These are phyloP conservation scores for Ostrea edulis DNA, from an alignment of 1,140 invertebrate genomes.

Conservation along the genomic window DNA sequence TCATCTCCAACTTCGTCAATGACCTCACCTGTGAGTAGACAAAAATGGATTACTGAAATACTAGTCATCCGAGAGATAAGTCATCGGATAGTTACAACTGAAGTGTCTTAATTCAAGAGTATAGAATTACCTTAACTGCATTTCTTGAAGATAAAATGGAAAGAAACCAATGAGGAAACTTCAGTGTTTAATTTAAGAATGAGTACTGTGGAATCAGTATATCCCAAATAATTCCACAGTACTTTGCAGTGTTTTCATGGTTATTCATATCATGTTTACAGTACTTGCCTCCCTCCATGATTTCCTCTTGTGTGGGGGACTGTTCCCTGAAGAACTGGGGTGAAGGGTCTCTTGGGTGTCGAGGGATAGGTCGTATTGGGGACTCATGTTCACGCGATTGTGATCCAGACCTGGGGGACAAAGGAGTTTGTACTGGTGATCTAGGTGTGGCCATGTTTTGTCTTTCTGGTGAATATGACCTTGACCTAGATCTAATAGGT, in stretches of 20 bases:
- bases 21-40: conserved; percentile 41
- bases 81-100: no score
- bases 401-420: conserved; percentile 27
- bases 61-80: no score
- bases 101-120: not conserved
- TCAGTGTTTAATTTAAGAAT: not conserved
- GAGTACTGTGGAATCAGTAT: no score
- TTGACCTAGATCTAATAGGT: conserved; percentile 49
- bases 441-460: conserved; percentile 12
- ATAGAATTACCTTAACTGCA: not conserved
- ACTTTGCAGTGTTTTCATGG: not conserved
- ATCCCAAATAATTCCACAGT: not conserved
- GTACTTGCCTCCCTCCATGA: conserved; percentile 48
- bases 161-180: not conserved
- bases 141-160: not conserved
- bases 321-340: conserved; percentile 38
- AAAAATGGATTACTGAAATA: not conserved
- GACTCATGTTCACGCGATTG: conserved; percentile 27
- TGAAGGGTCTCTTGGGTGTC: conserved; percentile 24
- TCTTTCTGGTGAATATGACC: conserved; percentile 37
- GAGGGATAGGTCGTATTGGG: conserved; percentile 32
- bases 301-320: conserved; percentile 42
- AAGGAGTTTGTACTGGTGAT: conserved; percentile 41
- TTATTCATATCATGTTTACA: not conserved
- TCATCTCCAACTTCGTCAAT: conserved; percentile 46